Evolutionary conservation across 2,113 vertebrate species (phyloP), one percentile per base, ranked within the genome.

Genomic region (Plotosus lineatus): DNA sequence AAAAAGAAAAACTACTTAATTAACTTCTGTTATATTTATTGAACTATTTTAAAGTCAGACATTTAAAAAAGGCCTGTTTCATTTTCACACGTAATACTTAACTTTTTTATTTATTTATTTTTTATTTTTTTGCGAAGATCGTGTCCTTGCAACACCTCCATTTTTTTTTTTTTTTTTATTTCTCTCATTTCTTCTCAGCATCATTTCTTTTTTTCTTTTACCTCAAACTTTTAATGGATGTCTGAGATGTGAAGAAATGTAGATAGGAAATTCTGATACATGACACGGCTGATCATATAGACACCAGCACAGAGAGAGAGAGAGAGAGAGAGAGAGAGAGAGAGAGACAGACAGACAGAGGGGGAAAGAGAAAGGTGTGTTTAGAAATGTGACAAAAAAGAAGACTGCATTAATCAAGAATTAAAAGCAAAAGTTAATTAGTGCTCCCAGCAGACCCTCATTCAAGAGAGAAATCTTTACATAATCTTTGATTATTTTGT

Each of bases 351-450:
- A 86, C 40, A 75, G 75, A 81, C 74, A 42, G 42, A 86, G 84
- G 86, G 66, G 6, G 55, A 85, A 72, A 72, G 85, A 84, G 81
- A 86, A 72, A 72, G 89, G 90, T 85, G 81, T 88, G 87, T 89
- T n/a, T 86, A 83, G 85, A 86, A 78, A 90, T 87, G 60, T 80
- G 84, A 88, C 89, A 90, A 90, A 88, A n/a, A 89, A 87, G 79
- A 77, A 58, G 51, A 86, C 66, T 86, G 90, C 91, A 93, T 92
- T 93, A 91, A 81, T 75, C 58, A 84, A 88, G 90, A 91, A 89
- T 92, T 90, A 86, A 89, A 91, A 91, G 88, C 88, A 85, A 86
- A 85, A 90, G 92, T 93, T 93, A 93, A 94, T 93, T 93, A 92
- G 88, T 88, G 84, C 87, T 87, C 89, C 89, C 89, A 88, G 89